phyloP scores from a whole-genome alignment of 2,797 vertebrate genomes.

The Oreonectes daqikongensis region DNA sequence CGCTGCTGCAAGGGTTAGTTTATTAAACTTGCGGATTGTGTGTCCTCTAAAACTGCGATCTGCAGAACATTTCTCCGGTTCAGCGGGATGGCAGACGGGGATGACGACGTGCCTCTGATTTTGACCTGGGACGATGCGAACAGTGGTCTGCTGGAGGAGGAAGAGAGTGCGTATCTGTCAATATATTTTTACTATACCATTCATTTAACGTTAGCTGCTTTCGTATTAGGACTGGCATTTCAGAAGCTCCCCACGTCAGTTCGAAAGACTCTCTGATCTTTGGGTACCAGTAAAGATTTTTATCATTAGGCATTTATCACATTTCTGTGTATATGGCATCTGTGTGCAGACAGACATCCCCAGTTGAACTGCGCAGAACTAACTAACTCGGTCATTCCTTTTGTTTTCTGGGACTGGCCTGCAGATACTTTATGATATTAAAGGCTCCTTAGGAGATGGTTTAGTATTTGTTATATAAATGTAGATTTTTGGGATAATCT shows the following conservation, averaged over 20 bases:
- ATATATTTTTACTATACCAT: neutral
- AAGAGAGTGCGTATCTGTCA: constrained; percentile 82
- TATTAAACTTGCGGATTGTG: neutral
- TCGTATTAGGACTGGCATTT: too few species aligned
- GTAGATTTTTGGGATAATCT: neutral
- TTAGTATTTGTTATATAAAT: too few species aligned
- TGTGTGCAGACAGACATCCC: neutral
- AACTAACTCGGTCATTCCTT: neutral
- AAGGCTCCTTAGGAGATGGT: too few species aligned
- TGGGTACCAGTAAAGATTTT: neutral
- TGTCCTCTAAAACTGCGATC: constrained; percentile 3
- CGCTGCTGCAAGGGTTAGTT: constrained; percentile 5
- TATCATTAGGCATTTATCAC: neutral
- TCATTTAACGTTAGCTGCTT: neutral
- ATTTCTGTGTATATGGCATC: neutral
- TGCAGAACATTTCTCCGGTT: constrained; percentile 27
- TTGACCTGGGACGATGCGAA: constrained; percentile 89
- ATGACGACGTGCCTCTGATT: constrained; percentile 94
- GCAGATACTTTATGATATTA: neutral
- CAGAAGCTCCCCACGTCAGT: too few species aligned
- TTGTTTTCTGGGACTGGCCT: neutral
- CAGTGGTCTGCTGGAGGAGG: constrained; percentile 79
- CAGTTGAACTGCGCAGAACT: neutral
- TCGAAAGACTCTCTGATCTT: neutral
- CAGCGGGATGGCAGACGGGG: constrained; percentile 79